Evolutionary conservation across 2,888 invertebrate species (phyloP), one percentile per base, ranked within the genome.

Genomic region (Tholera decimalis): DNA sequence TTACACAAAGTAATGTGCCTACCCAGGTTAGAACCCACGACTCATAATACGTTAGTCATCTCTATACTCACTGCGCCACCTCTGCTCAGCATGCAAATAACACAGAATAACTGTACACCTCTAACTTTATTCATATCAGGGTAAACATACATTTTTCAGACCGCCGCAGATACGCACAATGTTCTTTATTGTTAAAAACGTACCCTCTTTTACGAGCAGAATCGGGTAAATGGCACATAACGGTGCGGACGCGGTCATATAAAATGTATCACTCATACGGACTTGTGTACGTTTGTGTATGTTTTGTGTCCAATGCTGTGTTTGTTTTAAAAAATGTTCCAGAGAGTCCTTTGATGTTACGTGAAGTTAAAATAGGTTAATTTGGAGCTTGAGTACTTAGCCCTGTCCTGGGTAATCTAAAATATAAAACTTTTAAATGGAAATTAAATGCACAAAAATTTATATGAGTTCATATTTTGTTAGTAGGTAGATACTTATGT

Each of bases 201-300:
- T 80, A 80, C 80, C 78, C 78, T 74, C 77, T 80, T 77, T 80
- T 79, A 75, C 73, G 80, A 72, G 72, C 66, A 77, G 75, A 79
- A 78, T 80, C 75, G 72, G 57, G 64, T 66, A 79, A 79, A 77
- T 77, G 75, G 78, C 63, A 66, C 68, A 80, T 79, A 75, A 77
- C 66, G 59, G 53, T 44, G 59, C 80, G 80, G 78, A 72, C 80
- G 58, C 68, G 63, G 66, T 62, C 63, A 67, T 79, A 78, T 78
- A 75, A 79, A 69, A 79, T 80, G 79, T 79, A 79, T 79, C 73
- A 78, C 61, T 80, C 66, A 79, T 60, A 63, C 49, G 37, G 65
- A 61, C 59, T 66, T 46, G 35, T 59, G 59, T 6, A 18, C 24
- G 47, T 54, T 71, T 47, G 73, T 3, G 11, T 8, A 8, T 35